Percentiles rank a stretch among this genome's conserved stretches.
Evolutionary conservation across 2,797 vertebrate species (phyloP).

Genomic region (Alfaro cultratus): DNA sequence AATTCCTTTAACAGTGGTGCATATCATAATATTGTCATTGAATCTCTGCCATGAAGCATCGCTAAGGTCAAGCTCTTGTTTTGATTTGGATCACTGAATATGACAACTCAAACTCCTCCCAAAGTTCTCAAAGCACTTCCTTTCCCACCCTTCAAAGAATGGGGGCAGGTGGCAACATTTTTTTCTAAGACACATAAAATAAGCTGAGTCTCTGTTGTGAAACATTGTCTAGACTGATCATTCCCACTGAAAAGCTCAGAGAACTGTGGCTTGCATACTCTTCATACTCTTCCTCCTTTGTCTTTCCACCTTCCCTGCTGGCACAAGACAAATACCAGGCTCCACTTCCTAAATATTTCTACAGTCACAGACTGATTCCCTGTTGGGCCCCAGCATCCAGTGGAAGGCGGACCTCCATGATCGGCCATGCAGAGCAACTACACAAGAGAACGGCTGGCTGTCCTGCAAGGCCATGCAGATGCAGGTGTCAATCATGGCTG

Average conservation of each 20-base stretch:
- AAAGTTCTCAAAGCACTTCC: slow-evolving; percentile 10
- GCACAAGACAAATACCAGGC: slow-evolving; percentile 71
- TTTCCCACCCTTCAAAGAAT: slow-evolving; percentile 39
- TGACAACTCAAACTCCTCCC: slow-evolving; percentile 23
- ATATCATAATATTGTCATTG: not conserved
- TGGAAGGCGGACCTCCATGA: slow-evolving; percentile 53
- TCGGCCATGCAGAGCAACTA: slow-evolving; percentile 65
- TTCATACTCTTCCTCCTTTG: slow-evolving; percentile 66
- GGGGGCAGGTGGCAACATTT: not conserved
- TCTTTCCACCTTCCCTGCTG: slow-evolving; percentile 67
- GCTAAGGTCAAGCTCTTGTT: slow-evolving; percentile 46
- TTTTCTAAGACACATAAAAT: slow-evolving; percentile 49
- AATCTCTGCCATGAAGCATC: slow-evolving; percentile 2
- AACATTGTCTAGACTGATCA: slow-evolving; percentile 71
- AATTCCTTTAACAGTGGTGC: not conserved
- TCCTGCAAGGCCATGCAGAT: slow-evolving; percentile 39
- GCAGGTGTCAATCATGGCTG: slow-evolving; percentile 66
- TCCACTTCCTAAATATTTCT: slow-evolving; percentile 76
- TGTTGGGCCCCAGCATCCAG: slow-evolving; percentile 45
- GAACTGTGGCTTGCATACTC: slow-evolving; percentile 22
- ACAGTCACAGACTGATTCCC: slow-evolving; percentile 47
- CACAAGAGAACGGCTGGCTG: slow-evolving; percentile 50
- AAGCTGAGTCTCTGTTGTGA: slow-evolving; percentile 48
- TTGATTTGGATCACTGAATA: slow-evolving; percentile 35
- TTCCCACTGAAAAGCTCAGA: slow-evolving; percentile 54